Evolutionary conservation across 2,113 vertebrate genomes (phyloP), one percentile per base, ranked within the genome.

Genomic region (Corydoras maculifer): DNA sequence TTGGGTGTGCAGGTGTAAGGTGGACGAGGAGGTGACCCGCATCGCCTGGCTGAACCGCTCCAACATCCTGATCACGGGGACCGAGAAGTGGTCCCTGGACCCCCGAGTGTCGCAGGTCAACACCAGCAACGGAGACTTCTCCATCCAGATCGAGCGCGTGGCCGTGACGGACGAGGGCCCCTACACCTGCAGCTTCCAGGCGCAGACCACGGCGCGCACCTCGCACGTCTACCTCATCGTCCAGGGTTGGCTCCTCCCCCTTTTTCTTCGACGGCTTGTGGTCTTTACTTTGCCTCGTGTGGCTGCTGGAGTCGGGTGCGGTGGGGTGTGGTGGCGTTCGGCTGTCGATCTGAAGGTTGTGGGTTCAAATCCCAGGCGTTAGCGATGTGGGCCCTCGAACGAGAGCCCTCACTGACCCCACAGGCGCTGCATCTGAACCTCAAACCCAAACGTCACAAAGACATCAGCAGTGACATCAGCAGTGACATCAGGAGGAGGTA

Each of bases 21-120:
- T 95, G 7, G 90, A 95, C 0, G 89, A 93, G 70, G 89, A 94
- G 4, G 93, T 95, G 74, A 95, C 92, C 10, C 91, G 93, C 65
- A 94, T 94, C 82, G 94, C 94, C 62, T 95, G 94, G 94, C 81
- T 96, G 79, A 94, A 95, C 83, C 92, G 94, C 76, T 95, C 93
- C 65, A 94, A 93, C 86, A 96, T 96, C 86, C 84, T 96, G 57
- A 95, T 93, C 2, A 88, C 94, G 0, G 94, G 94, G 68, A 91
- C 87, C 0, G 94, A 96, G 84, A 94, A 93, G 84, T 96, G 94
- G 94, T 92, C 93, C 10, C 90, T 94, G 14, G 94, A 96, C 82
- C 82, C 86, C 0, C 88, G 94, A 0, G 94, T 96, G 69, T 89
- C 87, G 8, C 86, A 95, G 78, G 86, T 90, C 62, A 91, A 91